A percentile compares a stretch with the other conserved stretches of the same genome.
Evolutionary conservation across 2,113 vertebrate species (phyloP).

Genomic region (Labeo catla): DNA sequence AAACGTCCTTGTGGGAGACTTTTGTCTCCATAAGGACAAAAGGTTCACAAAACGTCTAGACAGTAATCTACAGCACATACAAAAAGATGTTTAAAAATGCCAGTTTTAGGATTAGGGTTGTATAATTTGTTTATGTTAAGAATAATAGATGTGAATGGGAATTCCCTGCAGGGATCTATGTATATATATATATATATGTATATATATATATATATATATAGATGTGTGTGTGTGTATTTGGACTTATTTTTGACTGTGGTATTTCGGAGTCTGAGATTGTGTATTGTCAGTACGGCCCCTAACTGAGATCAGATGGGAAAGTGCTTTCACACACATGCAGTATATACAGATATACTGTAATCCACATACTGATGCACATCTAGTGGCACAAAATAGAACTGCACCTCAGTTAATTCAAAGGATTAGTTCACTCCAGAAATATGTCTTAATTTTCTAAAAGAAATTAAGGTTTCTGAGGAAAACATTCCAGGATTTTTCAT

Average conservation of each 20-base stretch:
- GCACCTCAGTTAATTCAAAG: neutral
- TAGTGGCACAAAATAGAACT: constrained; percentile 9
- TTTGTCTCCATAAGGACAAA: neutral
- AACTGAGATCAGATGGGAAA: constrained; percentile 29
- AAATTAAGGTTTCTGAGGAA: too few relatives aligned
- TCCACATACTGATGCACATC: neutral
- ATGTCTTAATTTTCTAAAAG: too few relatives aligned
- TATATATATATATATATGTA: neutral
- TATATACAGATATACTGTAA: neutral
- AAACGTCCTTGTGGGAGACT: neutral
- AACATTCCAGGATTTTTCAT: too few relatives aligned
- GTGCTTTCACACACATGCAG: neutral
- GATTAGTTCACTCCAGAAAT: too few relatives aligned
- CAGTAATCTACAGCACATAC: neutral
- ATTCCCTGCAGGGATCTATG: neutral
- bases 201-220: constrained; percentile 1
- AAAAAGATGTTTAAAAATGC: neutral
- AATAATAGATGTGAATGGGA: neutral
- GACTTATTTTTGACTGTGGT: constrained; percentile 14
- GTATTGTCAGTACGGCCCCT: constrained; percentile 8
- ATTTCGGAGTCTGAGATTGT: constrained; percentile 34
- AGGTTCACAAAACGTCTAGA: neutral
- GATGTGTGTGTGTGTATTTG: constrained; percentile 21
- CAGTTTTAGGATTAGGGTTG: constrained; percentile 5
- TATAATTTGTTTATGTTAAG: constrained; percentile 9